Base-by-base conservation (phyloP, 2,113 vertebrate genomes). In the Dicrurus megarhynchus region DNA sequence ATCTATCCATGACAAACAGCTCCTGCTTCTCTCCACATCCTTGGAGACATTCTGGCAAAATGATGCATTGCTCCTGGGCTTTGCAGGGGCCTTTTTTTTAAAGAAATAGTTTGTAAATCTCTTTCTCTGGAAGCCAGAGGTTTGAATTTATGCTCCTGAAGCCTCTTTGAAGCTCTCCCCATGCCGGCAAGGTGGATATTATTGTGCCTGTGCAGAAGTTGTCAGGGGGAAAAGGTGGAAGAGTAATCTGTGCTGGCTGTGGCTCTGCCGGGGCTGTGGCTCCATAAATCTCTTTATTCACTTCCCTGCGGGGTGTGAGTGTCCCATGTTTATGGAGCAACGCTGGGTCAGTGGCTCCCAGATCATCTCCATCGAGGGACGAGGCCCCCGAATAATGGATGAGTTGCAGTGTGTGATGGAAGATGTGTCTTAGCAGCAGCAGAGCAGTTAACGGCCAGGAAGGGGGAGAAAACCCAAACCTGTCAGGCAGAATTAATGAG, bases 271-370 rank as follows among this genome's bases (percentile, higher is more conserved):
- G 39, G 77, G 64, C 53, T 21, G 86, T 6, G 9, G 57, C 69
- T 85, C 65, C 88, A 80, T 97, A 97, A 96, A 97, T 97, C 96
- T 96, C 84, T 46, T 75, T 8, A 23, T 91, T 89, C 77, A 16
- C 21, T 57, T 76, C 65, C 73, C 79, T 2, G 21, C 0, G 9
- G 69, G 42, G 9, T 94, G 68, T 42, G 52, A 57, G 65, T 11
- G 83, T 90, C 90, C 73, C 73, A 1, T 10, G 10, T 63, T 95
- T 32, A n/a, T 3, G 24, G 83, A 82, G 83, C 2, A 6, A 1
- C 3, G 7, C n/a, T 5, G 4, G 95, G 86, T 71, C 84, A 69
- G 95, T 71, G 56, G 76, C 60, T 93, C 63, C 52, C 64, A 39
- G 37, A 32, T 65, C 20, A 4, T 57, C 92, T 64, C 77, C 73